Conservation (phyloP, 2,797 vertebrate species). For the Gobio occitaniae region DNA sequence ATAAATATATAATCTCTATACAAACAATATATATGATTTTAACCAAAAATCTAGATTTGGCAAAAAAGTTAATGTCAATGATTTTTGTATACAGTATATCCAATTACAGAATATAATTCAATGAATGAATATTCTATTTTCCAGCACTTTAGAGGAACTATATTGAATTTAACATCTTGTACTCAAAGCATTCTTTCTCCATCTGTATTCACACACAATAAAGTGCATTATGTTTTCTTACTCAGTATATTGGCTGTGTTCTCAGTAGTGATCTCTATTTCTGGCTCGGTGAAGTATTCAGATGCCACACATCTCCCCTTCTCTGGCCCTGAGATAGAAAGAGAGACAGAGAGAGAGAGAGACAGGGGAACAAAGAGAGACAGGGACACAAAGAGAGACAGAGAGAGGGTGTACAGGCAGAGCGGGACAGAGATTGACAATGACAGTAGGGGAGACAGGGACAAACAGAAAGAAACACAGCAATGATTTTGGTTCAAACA, state of each 20-base stretch:
- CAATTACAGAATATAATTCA: background rate
- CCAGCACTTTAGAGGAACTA: background rate
- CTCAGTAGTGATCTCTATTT: slow-evolving; percentile 89
- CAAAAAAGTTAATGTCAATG: background rate
- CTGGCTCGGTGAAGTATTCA: slow-evolving; percentile 88
- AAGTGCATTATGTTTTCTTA: slow-evolving; percentile 68
- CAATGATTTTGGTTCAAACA: slow-evolving; percentile 47
- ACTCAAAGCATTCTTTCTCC: background rate
- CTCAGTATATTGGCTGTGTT: slow-evolving; percentile 93
- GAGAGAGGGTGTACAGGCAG: slow-evolving; percentile 19
- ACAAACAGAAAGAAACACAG: slow-evolving; percentile 45
- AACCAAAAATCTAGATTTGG: background rate
- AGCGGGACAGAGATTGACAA: slow-evolving; percentile 32
- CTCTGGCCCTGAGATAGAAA: slow-evolving; percentile 70
- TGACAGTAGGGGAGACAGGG: slow-evolving; percentile 33
- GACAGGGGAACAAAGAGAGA: slow-evolving; percentile 26
- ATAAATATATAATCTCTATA: background rate
- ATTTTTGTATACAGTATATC: background rate
- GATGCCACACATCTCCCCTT: slow-evolving; percentile 86
- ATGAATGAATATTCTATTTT: background rate
- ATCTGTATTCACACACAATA: background rate
- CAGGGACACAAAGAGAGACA: slow-evolving; percentile 7
- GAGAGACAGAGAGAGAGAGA: slow-evolving; percentile 40
- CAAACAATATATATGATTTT: background rate
- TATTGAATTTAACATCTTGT: background rate